These are phyloP conservation scores for Xylota segnis DNA, from an alignment of 2,888 invertebrate genomes.

Conservation along the genomic window DNA sequence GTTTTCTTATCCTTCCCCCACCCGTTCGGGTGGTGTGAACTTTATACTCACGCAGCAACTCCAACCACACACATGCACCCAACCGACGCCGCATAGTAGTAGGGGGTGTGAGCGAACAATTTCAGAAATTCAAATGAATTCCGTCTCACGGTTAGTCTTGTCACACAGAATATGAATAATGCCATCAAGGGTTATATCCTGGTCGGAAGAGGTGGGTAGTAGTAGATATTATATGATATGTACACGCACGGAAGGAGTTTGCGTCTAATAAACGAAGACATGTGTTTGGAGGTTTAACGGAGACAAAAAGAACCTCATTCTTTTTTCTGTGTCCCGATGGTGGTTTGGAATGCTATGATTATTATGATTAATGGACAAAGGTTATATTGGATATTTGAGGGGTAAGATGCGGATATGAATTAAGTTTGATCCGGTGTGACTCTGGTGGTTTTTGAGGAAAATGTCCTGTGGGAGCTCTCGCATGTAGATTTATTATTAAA, in stretches of 20 bases:
- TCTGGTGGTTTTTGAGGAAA: constrained; percentile 3
- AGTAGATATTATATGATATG: constrained; percentile 2
- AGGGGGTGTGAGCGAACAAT: neutral
- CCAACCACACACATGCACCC: neutral
- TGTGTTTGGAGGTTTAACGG: constrained; percentile 37
- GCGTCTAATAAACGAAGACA: constrained; percentile 47
- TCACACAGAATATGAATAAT: constrained; percentile 51
- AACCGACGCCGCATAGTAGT: neutral
- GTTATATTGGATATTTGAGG: neutral
- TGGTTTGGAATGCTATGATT: constrained; percentile 36
- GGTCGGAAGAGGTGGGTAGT: constrained; percentile 7
- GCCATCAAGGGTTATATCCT: constrained; percentile 32
- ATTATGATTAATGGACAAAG: constrained; percentile 46
- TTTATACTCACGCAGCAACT: neutral
- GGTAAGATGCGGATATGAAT: neutral
- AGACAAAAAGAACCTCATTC: constrained; percentile 34
- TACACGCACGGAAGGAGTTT: constrained; percentile 2
- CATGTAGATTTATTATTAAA: constrained; percentile 54
- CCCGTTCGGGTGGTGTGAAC: neutral
- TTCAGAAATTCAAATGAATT: constrained; percentile 54
- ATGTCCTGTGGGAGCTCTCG: constrained; percentile 4
- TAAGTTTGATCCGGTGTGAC: constrained; percentile 27
- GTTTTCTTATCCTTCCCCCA: neutral
- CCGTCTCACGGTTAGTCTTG: constrained; percentile 10
- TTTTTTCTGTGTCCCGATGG: neutral